Evolutionary conservation across 2,888 invertebrate species (phyloP).

Genomic region (Epinotia nisella): DNA sequence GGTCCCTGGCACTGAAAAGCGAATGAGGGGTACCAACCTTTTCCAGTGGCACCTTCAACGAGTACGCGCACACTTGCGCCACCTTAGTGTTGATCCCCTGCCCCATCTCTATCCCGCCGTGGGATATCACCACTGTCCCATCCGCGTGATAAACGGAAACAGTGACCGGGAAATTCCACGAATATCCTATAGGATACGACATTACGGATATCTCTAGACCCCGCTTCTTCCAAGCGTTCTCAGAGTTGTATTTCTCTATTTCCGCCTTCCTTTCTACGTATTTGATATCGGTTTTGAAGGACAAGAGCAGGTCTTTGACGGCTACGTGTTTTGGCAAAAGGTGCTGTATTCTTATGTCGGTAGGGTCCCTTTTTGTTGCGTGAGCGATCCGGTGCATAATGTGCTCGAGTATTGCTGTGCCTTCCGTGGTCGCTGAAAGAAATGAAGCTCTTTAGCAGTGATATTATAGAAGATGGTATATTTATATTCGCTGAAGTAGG

Average conservation of each 20-base stretch:
- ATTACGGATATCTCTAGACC: slow-evolving; percentile 86
- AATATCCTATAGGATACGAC: slow-evolving; percentile 84
- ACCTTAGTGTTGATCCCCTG: slow-evolving; percentile 90
- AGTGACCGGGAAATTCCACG: slow-evolving; percentile 83
- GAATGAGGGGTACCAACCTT: slow-evolving; percentile 52
- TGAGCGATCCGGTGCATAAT: slow-evolving; percentile 88
- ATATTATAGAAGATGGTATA: too few species aligned
- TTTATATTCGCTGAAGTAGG: slow-evolving; percentile 72
- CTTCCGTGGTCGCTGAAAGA: slow-evolving; percentile 83
- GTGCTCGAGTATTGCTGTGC: slow-evolving; percentile 83
- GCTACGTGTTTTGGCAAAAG: slow-evolving; percentile 63
- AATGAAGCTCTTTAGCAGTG: neutral
- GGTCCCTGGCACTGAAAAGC: neutral
- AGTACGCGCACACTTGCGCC: slow-evolving; percentile 89
- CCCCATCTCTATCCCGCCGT: slow-evolving; percentile 90
- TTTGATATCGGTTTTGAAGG: slow-evolving; percentile 84
- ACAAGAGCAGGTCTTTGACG: slow-evolving; percentile 80
- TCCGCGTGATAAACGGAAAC: slow-evolving; percentile 88
- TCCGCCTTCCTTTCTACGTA: slow-evolving; percentile 80
- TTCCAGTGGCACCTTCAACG: slow-evolving; percentile 87
- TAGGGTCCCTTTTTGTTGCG: slow-evolving; percentile 81
- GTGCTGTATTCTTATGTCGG: slow-evolving; percentile 84
- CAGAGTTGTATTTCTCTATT: slow-evolving; percentile 83
- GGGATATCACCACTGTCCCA: slow-evolving; percentile 87
- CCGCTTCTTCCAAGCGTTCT: slow-evolving; percentile 91